Conservation (phyloP, 2,113 vertebrate species). For the Oxyura jamaicensis region DNA sequence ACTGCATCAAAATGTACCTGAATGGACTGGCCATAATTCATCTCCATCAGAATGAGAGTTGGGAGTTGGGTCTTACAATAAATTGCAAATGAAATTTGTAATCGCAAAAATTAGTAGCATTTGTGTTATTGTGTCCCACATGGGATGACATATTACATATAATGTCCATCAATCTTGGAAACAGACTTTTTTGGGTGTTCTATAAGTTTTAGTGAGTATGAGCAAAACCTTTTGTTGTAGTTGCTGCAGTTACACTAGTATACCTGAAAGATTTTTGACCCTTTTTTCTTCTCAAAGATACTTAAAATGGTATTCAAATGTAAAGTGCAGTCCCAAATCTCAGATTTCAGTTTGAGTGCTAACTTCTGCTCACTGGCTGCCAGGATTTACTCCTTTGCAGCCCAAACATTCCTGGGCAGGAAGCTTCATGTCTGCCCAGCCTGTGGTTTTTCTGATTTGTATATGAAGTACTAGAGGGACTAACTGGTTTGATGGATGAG, state of each 20-base stretch:
- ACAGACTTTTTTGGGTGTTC: not conserved
- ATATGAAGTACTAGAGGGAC: not conserved
- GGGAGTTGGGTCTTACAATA: not conserved
- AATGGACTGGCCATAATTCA: not conserved
- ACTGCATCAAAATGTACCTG: not conserved
- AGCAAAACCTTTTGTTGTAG: not conserved
- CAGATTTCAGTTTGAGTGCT: not conserved
- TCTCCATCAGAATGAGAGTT: not conserved
- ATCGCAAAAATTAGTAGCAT: not conserved
- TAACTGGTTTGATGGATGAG: slow-evolving; percentile 37
- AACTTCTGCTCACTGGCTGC: not conserved
- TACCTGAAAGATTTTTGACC: not conserved
- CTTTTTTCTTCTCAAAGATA: not conserved
- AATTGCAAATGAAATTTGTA: not conserved
- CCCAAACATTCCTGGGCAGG: slow-evolving; percentile 21
- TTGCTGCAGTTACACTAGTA: not conserved
- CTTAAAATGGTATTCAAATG: not conserved
- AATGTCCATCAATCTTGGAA: not conserved
- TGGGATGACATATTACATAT: not conserved
- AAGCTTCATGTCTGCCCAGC: slow-evolving; percentile 23
- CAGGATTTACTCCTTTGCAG: slow-evolving; percentile 3
- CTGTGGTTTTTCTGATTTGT: slow-evolving; percentile 49
- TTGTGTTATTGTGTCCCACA: not conserved
- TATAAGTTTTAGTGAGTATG: not conserved
- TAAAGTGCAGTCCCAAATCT: not conserved